These are phyloP conservation scores for Myotis myotis DNA, from an alignment of 2,797 vertebrate genomes.

Conservation along the genomic window DNA sequence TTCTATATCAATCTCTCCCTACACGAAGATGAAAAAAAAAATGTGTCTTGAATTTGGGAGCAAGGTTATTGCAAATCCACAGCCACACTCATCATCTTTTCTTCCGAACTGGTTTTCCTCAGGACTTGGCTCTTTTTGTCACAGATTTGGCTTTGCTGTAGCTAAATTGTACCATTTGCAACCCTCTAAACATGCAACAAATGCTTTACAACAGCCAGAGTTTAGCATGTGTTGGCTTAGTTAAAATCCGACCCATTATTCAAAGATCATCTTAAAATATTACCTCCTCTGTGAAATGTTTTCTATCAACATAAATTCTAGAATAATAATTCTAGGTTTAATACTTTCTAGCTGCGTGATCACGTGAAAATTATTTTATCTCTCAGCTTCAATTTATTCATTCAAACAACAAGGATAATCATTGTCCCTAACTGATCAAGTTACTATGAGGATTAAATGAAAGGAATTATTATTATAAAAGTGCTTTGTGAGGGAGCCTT, in stretches of 20 bases:
- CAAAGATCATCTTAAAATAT: constrained; percentile 1
- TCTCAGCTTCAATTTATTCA: constrained; percentile 8
- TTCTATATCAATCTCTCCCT: neutral
- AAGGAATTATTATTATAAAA: neutral
- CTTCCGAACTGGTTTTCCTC: neutral
- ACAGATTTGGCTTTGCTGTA: constrained; percentile 17
- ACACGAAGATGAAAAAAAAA: constrained; percentile 31
- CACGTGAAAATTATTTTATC: neutral
- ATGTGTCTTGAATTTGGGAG: neutral
- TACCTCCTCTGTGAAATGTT: neutral
- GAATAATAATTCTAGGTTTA: neutral
- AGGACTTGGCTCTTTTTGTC: neutral
- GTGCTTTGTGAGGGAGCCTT: neutral
- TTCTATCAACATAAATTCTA: neutral
- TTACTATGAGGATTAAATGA: neutral
- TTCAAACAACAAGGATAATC: neutral
- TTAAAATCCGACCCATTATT: neutral
- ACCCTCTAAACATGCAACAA: neutral
- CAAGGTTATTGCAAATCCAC: neutral
- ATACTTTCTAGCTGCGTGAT: neutral
- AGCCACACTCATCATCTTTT: neutral
- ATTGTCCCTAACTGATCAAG: neutral
- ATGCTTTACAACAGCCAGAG: neutral
- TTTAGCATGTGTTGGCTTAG: neutral
- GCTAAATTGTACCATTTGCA: neutral